phyloP scores from a whole-genome alignment of 2,797 vertebrate genomes.

The Eleutherodactylus coqui region DNA sequence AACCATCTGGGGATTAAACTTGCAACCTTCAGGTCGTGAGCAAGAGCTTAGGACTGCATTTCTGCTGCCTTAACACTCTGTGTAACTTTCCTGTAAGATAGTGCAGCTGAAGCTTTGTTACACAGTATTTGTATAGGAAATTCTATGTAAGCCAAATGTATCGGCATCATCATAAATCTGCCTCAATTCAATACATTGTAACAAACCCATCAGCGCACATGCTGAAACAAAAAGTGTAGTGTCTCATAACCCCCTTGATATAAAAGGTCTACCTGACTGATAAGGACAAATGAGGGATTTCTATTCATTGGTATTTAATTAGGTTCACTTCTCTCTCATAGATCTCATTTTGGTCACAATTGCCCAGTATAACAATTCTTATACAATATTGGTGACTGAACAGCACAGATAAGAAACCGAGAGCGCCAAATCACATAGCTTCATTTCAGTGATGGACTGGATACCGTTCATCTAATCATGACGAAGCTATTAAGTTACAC shows the following conservation, averaged over 20 bases:
- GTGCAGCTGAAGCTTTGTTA: background rate
- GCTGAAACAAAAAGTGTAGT: background rate
- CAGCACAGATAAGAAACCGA: background rate
- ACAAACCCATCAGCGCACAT: background rate
- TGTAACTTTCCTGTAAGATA: too few relatives aligned
- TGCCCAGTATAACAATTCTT: background rate
- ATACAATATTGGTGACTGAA: background rate
- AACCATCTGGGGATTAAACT: too few relatives aligned
- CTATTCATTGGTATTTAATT: background rate
- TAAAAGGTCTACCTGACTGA: background rate
- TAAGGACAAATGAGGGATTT: background rate
- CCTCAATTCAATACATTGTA: background rate
- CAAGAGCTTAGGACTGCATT: too few relatives aligned
- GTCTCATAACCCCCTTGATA: background rate
- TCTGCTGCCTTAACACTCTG: too few relatives aligned
- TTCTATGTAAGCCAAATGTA: background rate
- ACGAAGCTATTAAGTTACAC: background rate
- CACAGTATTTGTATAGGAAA: background rate
- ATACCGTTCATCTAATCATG: background rate
- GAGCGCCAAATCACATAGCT: background rate
- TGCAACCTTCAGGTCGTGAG: too few relatives aligned
- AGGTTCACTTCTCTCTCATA: background rate
- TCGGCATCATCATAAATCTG: background rate
- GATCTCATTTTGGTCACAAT: background rate
- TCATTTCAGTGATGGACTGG: background rate